These are phyloP conservation scores for Megalonaias nervosa DNA, from an alignment of 1,140 invertebrate genomes.

Conservation along the genomic window DNA sequence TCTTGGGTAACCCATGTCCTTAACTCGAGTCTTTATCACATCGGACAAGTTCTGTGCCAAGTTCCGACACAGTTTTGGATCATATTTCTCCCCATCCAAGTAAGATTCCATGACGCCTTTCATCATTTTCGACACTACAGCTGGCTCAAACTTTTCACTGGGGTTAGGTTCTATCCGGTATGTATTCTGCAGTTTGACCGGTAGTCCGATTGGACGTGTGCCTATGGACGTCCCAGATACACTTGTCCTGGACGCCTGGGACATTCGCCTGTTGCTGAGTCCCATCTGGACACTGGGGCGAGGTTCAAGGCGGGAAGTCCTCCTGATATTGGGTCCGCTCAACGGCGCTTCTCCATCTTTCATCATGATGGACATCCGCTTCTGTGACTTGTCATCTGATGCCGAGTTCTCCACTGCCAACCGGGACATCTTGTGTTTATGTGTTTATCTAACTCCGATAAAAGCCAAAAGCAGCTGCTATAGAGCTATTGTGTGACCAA, in stretches of 20 bases:
- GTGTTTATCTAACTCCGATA: too few species aligned
- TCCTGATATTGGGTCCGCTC: slow-evolving; percentile 25
- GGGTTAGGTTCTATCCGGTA: slow-evolving; percentile 46
- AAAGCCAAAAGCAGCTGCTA: too few species aligned
- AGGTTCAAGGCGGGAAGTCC: slow-evolving; percentile 32
- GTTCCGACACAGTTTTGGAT: slow-evolving; percentile 43
- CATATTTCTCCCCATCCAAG: slow-evolving; percentile 53
- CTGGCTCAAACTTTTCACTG: slow-evolving; percentile 48
- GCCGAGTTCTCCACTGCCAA: too few species aligned
- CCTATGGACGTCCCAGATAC: slow-evolving; percentile 31
- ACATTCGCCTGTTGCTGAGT: slow-evolving; percentile 40
- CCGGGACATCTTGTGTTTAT: too few species aligned
- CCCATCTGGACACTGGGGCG: slow-evolving; percentile 25
- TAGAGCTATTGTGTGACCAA: too few species aligned
- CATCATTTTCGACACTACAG: slow-evolving; percentile 42
- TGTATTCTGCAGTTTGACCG: slow-evolving; percentile 50
- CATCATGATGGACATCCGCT: too few species aligned
- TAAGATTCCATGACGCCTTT: slow-evolving; percentile 46
- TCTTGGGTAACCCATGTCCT: slow-evolving; percentile 51
- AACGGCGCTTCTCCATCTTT: too few species aligned
- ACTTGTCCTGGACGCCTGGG: slow-evolving; percentile 40
- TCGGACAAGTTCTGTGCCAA: slow-evolving; percentile 50
- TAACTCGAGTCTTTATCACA: slow-evolving; percentile 56
- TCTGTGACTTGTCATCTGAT: too few species aligned
- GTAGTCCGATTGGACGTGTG: slow-evolving; percentile 34